Evolutionary conservation across 2,888 invertebrate genomes (phyloP), one percentile per base, ranked within the genome.

Genomic region (Eilema caniola): DNA sequence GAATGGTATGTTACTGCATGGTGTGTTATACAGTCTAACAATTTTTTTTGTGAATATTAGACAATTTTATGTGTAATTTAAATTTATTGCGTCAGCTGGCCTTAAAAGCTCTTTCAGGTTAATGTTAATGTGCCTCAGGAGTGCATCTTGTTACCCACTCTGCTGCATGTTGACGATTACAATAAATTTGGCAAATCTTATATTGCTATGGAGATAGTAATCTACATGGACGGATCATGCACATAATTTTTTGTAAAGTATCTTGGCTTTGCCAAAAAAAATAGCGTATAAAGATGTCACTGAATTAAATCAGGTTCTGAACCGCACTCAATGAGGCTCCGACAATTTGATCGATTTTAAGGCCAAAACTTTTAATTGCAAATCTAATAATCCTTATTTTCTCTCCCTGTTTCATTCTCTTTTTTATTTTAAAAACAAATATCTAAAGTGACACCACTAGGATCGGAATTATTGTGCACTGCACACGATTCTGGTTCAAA

Each of bases 1-100:
- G 60, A 64, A 77, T 79, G 71, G 70, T 75, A 75, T 69, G 66
- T 72, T 76, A 82, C 41, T 81, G 86, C 87, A 87, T 88, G 86
- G 76, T 77, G 70, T 79, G 71, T 80, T 79, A 81, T 72, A 75
- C 71, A 66, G 62, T 66, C 73, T 74, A 75, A 79, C 81, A 80
- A 71, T 67, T 71, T 73, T 65, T 82, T 37, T 56, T 72, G 72
- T 72, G 47, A 67, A 71, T 66, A 74, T 67, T 41, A 71, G 72
- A 60, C 59, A 74, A 63, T 53, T 67, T 61, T 25, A 28, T 67
- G 59, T 53, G 47, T 69, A 37, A 62, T 70, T 37, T 69, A 71
- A n/a, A 10, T 1, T 53, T n/a, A 7, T 47, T 47, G 47, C 47
- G 20, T 16, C 5, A 4, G 47, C 1, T 5, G 10, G 5, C n/a